Conservation (phyloP, 2,113 vertebrate species). For the Pituophis catenifer region DNA sequence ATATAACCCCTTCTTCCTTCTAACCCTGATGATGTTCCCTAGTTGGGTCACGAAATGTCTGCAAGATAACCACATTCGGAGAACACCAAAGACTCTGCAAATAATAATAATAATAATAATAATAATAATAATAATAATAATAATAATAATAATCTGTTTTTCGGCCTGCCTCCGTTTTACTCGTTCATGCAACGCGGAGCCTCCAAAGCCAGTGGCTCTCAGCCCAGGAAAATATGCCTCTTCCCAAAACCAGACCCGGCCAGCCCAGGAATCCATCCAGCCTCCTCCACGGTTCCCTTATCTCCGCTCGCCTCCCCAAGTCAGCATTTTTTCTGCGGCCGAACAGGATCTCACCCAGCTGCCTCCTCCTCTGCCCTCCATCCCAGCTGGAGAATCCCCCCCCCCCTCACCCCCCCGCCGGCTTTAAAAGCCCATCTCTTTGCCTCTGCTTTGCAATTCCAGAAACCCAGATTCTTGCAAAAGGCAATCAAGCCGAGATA, state of each 20-base stretch:
- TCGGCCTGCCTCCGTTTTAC: not conserved
- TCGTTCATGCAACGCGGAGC: not conserved
- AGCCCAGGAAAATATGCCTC: not conserved
- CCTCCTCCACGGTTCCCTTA: not conserved
- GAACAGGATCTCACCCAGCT: not conserved
- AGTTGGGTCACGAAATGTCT: too few relatives aligned
- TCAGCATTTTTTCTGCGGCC: not conserved
- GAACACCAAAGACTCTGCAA: not conserved
- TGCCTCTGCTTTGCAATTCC: not conserved
- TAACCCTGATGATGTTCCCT: too few relatives aligned
- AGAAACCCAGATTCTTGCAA: not conserved
- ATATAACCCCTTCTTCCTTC: too few relatives aligned
- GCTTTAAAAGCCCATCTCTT: not conserved
- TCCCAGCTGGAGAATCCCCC: not conserved
- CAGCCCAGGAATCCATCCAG: not conserved
- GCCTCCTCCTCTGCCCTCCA: not conserved
- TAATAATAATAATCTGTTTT: not conserved
- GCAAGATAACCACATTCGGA: not conserved
- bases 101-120: too few relatives aligned
- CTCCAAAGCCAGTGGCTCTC: not conserved
- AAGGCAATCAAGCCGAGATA: not conserved
- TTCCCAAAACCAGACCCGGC: not conserved
- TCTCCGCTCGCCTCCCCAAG: not conserved
- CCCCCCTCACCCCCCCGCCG: not conserved
- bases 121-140: too few relatives aligned